Percentiles rank a stretch among this genome's conserved stretches.
Conservation (phyloP, 2,888 invertebrate species). For the Nemotelus pantherinus region DNA sequence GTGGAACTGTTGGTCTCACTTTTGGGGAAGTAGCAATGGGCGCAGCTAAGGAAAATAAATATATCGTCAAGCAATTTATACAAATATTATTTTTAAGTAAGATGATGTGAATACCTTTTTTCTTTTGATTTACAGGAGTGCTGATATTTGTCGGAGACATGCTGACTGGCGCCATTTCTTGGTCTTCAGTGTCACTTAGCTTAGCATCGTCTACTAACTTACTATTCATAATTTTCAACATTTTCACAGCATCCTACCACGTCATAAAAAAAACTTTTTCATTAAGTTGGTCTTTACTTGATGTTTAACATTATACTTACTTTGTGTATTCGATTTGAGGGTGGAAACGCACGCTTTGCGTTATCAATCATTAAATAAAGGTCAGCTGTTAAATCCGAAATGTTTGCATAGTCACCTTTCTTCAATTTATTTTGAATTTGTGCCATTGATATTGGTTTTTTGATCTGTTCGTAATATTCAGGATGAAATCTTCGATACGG, state of each 20-base stretch:
- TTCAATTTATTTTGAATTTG: slow-evolving; percentile 89
- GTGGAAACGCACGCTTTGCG: slow-evolving; percentile 88
- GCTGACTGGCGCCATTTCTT: slow-evolving; percentile 37
- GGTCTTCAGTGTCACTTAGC: slow-evolving; percentile 54
- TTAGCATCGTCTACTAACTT: slow-evolving; percentile 69
- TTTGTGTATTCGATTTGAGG: slow-evolving; percentile 83
- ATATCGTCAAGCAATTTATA: not conserved
- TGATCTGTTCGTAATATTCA: slow-evolving; percentile 97
- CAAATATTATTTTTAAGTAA: not conserved
- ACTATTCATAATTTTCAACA: slow-evolving; percentile 85
- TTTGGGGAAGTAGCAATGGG: slow-evolving; percentile 58
- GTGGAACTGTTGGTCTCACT: slow-evolving; percentile 60
- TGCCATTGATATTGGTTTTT: slow-evolving; percentile 91
- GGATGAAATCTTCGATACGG: slow-evolving; percentile 92
- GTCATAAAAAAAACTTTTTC: not conserved
- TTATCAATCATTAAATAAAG: slow-evolving; percentile 97
- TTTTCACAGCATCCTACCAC: slow-evolving; percentile 77
- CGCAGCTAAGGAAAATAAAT: slow-evolving; percentile 7
- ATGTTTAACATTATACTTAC: slow-evolving; percentile 61
- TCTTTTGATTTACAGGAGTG: slow-evolving; percentile 53
- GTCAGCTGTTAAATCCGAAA: slow-evolving; percentile 91
- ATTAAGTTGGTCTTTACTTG: not conserved
- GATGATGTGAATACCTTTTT: slow-evolving; percentile 53
- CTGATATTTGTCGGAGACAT: slow-evolving; percentile 32
- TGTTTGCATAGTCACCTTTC: slow-evolving; percentile 81